Conservation (phyloP, 1,140 invertebrate species). For the Ceratosolen solmsi region DNA sequence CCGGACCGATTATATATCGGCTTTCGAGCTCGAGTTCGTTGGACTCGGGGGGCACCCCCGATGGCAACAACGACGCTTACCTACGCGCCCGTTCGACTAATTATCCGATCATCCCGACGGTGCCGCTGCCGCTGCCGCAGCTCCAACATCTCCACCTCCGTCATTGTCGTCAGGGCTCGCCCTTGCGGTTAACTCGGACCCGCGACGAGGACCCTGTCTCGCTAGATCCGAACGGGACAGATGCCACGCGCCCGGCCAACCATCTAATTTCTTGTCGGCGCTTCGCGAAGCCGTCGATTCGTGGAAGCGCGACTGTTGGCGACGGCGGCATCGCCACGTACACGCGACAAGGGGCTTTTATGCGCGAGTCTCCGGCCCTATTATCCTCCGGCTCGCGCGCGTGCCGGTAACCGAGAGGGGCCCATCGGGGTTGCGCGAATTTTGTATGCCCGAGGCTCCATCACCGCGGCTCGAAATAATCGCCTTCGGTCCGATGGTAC, state of each 20-base stretch:
- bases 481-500: background rate
- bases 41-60: conserved; percentile 14
- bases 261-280: conserved; percentile 5
- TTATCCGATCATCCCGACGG: background rate
- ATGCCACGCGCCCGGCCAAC: conserved; percentile 2
- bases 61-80: background rate
- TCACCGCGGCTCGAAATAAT: background rate
- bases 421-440: too few relatives aligned
- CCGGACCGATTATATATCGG: conserved; percentile 15
- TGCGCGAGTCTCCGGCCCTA: background rate
- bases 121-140: background rate
- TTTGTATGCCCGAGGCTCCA: too few relatives aligned
- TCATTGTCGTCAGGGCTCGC: background rate
- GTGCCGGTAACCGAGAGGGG: background rate
- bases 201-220: background rate
- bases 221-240: too few relatives aligned
- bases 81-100: conserved; percentile 14
- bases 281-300: background rate
- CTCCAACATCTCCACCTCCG: conserved; percentile 13
- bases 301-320: background rate
- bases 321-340: background rate
- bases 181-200: background rate
- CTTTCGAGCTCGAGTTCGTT: conserved; percentile 32
- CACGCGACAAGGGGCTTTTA: background rate
- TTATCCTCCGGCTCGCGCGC: background rate